Evolutionary conservation across 2,888 invertebrate species (phyloP), one percentile per base, ranked within the genome.

Genomic region (Hemithea aestivaria): DNA sequence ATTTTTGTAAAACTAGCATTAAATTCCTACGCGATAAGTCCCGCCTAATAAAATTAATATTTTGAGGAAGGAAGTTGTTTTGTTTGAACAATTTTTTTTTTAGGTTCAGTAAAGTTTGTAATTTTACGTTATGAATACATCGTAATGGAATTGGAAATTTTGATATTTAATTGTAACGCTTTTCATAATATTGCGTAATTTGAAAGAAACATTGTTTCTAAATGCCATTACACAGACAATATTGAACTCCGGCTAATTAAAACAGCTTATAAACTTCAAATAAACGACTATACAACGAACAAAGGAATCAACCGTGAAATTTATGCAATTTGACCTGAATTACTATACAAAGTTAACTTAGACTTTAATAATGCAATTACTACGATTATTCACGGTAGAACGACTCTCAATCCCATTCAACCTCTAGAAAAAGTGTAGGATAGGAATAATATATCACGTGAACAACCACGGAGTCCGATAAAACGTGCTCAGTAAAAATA

Each of bases 401-500:
- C 9, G 10, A 20, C 11, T 35, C 29, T 9, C 20, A 7, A 23
- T 22, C 8, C 36, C 36, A 33, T 42, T 20, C 3, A 10, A 29
- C 16, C 10, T 20, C 7, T 22, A 33, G 26, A 42, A 33, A 9
- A 8, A 7, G 20, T 36, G 10, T 9, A 12, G 21, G 41, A 37
- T 9, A 16, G 10, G 9, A 10, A 16, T 16, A 16, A 16, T 1
- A 28, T 6, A 16, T 32, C 32, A 41, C 36, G 33, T 25, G 35
- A 41, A 25, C 35, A 32, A 32, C 28, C 25, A 33, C 33, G 29
- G 27, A 3, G 7, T 27, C 10, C n/a, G 11, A 24, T 27, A 33
- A 40, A 41, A 26, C 36, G 26, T 29, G 41, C 23, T 28, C 11
- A 22, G 29, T 29, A 27, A 59, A 53, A 52, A 24, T 56, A 51